Evolutionary conservation across 1,140 invertebrate species (phyloP).

Genomic region (Aphidius gifuensis): DNA sequence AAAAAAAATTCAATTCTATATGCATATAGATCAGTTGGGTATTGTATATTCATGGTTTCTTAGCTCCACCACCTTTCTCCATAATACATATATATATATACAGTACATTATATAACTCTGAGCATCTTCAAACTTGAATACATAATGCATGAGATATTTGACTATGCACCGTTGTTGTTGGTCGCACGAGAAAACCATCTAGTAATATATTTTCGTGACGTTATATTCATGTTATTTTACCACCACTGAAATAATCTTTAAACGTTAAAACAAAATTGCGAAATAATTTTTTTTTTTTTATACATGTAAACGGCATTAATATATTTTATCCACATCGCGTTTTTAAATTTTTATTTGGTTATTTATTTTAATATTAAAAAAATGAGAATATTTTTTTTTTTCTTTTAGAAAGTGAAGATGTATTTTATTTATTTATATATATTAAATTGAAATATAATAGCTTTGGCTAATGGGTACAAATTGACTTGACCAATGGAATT

Average conservation of each 20-base stretch:
- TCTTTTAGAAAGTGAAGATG: conserved; percentile 16
- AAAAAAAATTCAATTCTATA: conserved; percentile 7
- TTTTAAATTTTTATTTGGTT: conserved; percentile 32
- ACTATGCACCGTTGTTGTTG: conserved; percentile 30
- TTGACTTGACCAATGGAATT: conserved; percentile 53
- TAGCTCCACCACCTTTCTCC: conserved; percentile 40
- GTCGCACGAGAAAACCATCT: conserved; percentile 26
- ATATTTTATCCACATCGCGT: conserved; percentile 44
- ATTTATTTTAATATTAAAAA: too few relatives aligned
- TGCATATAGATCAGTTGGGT: conserved; percentile 25
- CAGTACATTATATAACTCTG: too few relatives aligned
- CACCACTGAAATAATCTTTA: conserved; percentile 29
- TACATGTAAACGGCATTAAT: too few relatives aligned
- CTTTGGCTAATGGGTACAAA: conserved; percentile 50
- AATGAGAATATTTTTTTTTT: background rate
- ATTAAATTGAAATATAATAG: conserved; percentile 13
- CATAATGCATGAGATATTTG: conserved; percentile 52
- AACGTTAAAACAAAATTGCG: too few relatives aligned
- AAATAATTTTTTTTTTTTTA: too few relatives aligned
- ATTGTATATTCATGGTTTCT: conserved; percentile 58
- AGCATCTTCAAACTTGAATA: conserved; percentile 49
- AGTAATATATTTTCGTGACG: conserved; percentile 50
- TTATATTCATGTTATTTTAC: conserved; percentile 55
- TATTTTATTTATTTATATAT: background rate
- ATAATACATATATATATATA: background rate